Evolutionary conservation across 2,797 vertebrate genomes (phyloP).

Genomic region (Sorex maritimensis): DNA sequence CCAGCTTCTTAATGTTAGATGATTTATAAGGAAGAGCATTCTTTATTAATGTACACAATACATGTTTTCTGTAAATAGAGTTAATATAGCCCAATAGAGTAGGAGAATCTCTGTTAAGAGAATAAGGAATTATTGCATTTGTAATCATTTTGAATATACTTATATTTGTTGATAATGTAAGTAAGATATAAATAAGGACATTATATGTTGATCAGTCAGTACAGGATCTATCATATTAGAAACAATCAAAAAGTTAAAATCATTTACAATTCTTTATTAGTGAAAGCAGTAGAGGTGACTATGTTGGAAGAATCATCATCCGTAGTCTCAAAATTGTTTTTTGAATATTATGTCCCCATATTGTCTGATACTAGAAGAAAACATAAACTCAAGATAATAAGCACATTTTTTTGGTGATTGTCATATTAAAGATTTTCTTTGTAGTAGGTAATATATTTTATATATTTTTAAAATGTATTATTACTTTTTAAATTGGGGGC

Average conservation of each 20-base stretch:
- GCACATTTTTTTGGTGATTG: background rate
- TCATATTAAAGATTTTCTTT: background rate
- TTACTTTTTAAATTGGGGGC: too few species aligned
- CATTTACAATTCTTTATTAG: background rate
- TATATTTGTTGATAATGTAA: background rate
- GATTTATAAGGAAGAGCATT: background rate
- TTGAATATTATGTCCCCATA: too few species aligned
- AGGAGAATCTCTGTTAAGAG: background rate
- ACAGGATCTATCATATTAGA: background rate
- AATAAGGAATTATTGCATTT: fast-evolving
- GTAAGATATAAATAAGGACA: background rate
- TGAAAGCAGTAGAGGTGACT: background rate
- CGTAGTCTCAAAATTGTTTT: background rate
- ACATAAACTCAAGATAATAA: background rate
- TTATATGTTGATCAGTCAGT: background rate
- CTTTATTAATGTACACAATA: background rate
- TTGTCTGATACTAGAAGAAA: background rate
- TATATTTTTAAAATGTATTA: slow-evolving; percentile 38
- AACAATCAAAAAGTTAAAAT: fast-evolving
- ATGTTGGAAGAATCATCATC: background rate
- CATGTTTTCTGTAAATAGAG: background rate
- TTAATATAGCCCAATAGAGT: background rate
- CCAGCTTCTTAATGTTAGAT: background rate
- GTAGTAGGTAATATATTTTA: background rate
- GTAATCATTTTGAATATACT: background rate